phyloP scores from a whole-genome alignment of 2,888 invertebrate species.

The Acanthopleura granulata region DNA sequence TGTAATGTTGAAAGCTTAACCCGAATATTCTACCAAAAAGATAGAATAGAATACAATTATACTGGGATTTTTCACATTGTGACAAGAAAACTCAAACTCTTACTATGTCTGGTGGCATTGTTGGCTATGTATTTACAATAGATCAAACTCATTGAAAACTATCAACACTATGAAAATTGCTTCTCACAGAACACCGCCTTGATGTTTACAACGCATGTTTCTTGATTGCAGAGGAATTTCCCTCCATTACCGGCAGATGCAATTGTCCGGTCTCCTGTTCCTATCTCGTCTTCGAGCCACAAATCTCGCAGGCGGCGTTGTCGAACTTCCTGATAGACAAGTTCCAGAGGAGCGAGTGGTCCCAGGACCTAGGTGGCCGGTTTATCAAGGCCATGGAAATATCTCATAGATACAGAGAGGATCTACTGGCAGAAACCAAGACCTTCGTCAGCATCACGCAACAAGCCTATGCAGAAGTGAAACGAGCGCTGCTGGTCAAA shows the following conservation, averaged over 20 bases:
- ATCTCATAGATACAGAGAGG: background rate
- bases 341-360: background rate
- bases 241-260: constrained; percentile 29
- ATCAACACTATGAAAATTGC: too few species aligned
- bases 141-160: too few species aligned
- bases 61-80: too few species aligned
- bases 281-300: constrained; percentile 49
- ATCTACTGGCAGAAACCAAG: background rate
- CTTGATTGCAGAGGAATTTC: background rate
- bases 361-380: background rate
- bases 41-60: too few species aligned
- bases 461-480: background rate
- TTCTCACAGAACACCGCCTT: too few species aligned
- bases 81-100: too few species aligned
- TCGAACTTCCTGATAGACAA: constrained; percentile 14
- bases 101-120: too few species aligned
- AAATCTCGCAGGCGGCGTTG: constrained; percentile 48
- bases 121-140: too few species aligned
- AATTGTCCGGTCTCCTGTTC: constrained; percentile 53
- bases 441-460: background rate
- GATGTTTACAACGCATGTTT: background rate
- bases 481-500: background rate
- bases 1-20: too few species aligned
- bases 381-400: constrained; percentile 6
- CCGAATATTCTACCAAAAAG: too few species aligned